These are phyloP conservation scores for Cercopithecus mona DNA, from an alignment of 2,113 vertebrate species.

Conservation along the genomic window DNA sequence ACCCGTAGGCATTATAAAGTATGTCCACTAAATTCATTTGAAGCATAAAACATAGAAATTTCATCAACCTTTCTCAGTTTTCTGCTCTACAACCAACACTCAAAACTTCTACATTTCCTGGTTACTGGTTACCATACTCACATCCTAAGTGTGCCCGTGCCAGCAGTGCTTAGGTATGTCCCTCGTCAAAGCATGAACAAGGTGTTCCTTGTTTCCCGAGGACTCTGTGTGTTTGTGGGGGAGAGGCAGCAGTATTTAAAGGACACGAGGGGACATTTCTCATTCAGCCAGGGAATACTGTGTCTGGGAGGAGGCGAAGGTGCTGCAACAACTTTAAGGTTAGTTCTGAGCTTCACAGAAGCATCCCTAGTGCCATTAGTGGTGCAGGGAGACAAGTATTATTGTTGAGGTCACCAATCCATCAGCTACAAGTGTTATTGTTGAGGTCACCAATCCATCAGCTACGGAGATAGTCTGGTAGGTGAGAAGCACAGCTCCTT, in stretches of 20 bases:
- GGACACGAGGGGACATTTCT: rapidly evolving
- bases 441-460: neutral
- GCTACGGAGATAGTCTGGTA: neutral
- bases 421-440: neutral
- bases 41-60: neutral
- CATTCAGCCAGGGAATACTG: neutral
- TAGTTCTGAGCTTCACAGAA: neutral
- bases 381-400: neutral
- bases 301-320: rapidly evolving
- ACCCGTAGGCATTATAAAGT: neutral
- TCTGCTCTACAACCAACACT: neutral
- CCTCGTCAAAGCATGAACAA: neutral
- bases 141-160: neutral
- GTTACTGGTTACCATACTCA: neutral
- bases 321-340: neutral
- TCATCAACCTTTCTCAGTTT: neutral
- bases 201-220: neutral
- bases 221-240: neutral
- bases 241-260: neutral
- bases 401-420: neutral
- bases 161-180: neutral
- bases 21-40: neutral
- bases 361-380: neutral
- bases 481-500: neutral
- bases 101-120: neutral